phyloP scores from a whole-genome alignment of 1,140 invertebrate species.

The Reticulitermes speratus region DNA sequence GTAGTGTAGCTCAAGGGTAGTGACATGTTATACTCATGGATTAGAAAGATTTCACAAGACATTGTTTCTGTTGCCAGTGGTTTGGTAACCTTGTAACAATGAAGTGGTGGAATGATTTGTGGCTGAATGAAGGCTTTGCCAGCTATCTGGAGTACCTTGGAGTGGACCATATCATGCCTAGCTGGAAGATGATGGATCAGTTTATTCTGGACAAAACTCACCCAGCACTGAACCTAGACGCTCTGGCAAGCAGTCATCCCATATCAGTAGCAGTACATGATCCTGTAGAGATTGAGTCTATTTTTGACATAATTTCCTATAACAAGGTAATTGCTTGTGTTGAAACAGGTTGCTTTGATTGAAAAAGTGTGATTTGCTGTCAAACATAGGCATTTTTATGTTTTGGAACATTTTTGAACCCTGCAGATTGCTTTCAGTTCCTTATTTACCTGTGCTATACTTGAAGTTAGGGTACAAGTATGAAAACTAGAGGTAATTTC shows the following conservation, averaged over 20 bases:
- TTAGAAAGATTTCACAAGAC: no score
- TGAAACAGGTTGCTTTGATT: background rate
- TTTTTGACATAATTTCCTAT: conserved; percentile 87
- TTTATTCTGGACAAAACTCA: conserved; percentile 66
- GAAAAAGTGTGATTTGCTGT: no score
- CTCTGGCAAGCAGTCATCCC: conserved; percentile 76
- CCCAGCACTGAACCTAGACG: conserved; percentile 70
- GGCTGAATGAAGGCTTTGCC: conserved; percentile 87
- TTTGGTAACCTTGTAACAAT: conserved; percentile 89
- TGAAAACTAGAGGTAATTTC: no score
- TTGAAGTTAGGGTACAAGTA: background rate
- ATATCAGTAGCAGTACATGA: conserved; percentile 77
- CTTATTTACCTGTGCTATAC: no score
- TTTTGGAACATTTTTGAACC: no score
- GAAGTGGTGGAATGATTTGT: conserved; percentile 85
- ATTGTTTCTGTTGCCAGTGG: conserved; percentile 58
- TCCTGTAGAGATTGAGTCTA: conserved; percentile 80
- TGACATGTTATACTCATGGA: no score
- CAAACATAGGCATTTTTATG: no score
- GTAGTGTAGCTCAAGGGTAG: no score
- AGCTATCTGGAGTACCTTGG: conserved; percentile 77
- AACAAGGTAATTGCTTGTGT: conserved; percentile 61
- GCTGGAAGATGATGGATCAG: conserved; percentile 62
- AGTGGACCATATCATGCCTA: conserved; percentile 56
- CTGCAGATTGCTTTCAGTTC: no score